Evolutionary conservation across 2,797 vertebrate species (phyloP).

Genomic region (Spinibarbus caldwelli): DNA sequence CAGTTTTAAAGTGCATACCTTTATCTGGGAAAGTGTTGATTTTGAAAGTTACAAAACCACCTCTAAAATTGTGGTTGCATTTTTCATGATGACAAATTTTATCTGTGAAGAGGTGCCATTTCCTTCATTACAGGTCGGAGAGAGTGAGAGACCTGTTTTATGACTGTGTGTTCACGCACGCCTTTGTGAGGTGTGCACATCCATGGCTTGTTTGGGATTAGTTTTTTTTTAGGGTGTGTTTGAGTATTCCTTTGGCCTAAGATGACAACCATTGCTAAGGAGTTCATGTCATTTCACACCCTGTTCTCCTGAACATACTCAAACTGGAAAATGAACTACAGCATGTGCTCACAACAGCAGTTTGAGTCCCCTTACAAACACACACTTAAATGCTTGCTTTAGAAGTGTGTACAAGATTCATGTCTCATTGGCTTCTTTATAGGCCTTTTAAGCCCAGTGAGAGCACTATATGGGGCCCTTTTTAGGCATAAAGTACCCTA

Average conservation of each 20-base stretch:
- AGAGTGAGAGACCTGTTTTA: background rate
- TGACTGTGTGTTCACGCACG: background rate
- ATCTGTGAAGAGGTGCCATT: background rate
- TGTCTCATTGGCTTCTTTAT: conserved; percentile 8
- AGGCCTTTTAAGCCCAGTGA: background rate
- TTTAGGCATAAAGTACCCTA: conserved; percentile 18
- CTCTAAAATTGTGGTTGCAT: background rate
- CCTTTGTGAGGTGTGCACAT: background rate
- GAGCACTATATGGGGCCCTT: conserved; percentile 27
- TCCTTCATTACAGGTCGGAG: background rate
- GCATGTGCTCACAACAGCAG: background rate
- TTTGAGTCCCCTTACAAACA: background rate
- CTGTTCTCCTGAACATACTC: background rate
- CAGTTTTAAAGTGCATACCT: background rate
- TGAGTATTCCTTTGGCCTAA: background rate
- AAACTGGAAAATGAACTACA: conserved; percentile 6
- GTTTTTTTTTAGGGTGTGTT: conserved; percentile 7
- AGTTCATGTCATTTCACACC: conserved; percentile 4
- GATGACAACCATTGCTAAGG: background rate
- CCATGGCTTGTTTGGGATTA: background rate
- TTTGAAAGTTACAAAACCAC: background rate
- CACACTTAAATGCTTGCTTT: conserved; percentile 8
- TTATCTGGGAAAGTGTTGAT: background rate
- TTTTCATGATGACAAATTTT: background rate
- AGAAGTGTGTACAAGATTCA: background rate